A percentile compares a stretch with the other conserved stretches of the same genome.
phyloP scores from a whole-genome alignment of 1,140 invertebrate species.

The Cotesia chilonis region DNA sequence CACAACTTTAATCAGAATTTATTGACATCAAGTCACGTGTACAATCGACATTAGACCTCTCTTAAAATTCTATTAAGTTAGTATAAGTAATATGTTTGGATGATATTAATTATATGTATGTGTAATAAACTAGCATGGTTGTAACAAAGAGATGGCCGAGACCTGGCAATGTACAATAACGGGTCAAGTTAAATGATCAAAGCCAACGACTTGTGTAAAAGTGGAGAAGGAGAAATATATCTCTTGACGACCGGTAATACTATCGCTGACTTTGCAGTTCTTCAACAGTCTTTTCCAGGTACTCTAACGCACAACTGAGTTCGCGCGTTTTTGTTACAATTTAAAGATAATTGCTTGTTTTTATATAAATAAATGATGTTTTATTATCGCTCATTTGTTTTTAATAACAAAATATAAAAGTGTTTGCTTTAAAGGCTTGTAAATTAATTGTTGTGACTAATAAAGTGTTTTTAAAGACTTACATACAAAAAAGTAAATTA shows the following conservation, averaged over 20 bases:
- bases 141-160: conserved; percentile 1
- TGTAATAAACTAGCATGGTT: background rate
- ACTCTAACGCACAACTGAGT: background rate
- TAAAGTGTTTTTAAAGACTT: no score
- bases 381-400: no score
- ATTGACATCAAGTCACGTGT: no score
- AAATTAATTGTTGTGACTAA: conserved; percentile 6
- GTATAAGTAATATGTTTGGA: no score
- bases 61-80: no score
- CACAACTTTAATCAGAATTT: no score
- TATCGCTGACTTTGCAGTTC: conserved; percentile 22
- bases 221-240: conserved; percentile 19
- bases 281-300: conserved; percentile 5
- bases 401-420: no score
- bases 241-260: conserved; percentile 16
- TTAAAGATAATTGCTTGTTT: background rate
- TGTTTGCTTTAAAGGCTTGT: no score
- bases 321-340: no score
- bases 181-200: conserved; percentile 9
- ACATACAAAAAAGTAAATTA: no score
- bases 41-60: no score
- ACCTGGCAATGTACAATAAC: background rate
- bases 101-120: no score
- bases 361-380: background rate
- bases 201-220: conserved; percentile 10